These are phyloP conservation scores for Campopleginae sp. DNA, from an alignment of 2,888 invertebrate genomes.

Conservation along the genomic window DNA sequence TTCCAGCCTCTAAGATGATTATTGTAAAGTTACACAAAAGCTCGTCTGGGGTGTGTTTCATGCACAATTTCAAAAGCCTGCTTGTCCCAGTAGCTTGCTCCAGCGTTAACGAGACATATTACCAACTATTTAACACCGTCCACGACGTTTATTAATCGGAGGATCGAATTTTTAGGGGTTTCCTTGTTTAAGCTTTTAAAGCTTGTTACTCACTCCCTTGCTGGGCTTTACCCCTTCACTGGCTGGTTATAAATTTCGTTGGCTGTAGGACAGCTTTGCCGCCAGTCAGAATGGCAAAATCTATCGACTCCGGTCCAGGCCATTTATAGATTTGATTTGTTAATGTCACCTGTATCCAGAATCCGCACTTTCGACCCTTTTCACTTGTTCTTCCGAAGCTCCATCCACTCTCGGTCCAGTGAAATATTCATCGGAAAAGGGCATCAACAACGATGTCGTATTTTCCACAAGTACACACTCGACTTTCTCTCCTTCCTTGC, in stretches of 20 bases:
- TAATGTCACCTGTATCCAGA: conserved; percentile 46
- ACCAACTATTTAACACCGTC: conserved; percentile 2
- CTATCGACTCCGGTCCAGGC: conserved; percentile 42
- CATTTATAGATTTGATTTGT: conserved; percentile 66
- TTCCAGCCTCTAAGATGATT: conserved; percentile 22
- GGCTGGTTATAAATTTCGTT: conserved; percentile 40
- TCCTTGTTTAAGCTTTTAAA: conserved; percentile 32
- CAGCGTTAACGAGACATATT: conserved; percentile 11
- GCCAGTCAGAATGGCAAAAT: conserved; percentile 11
- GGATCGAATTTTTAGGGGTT: conserved; percentile 42
- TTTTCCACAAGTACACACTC: conserved; percentile 25
- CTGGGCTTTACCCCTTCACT: conserved; percentile 16
- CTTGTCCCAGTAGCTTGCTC: neutral
- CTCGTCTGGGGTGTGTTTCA: conserved; percentile 31
- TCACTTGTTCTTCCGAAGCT: conserved; percentile 21
- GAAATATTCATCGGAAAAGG: conserved; percentile 53
- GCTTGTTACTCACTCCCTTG: conserved; percentile 41
- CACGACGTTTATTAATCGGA: conserved; percentile 61
- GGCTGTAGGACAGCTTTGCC: conserved; percentile 17
- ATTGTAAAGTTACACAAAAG: conserved; percentile 23
- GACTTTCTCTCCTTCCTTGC: neutral
- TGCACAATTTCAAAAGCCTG: conserved; percentile 35
- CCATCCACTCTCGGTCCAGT: conserved; percentile 13
- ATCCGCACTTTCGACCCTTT: conserved; percentile 6
- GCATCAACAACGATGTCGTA: conserved; percentile 26